phyloP scores from a whole-genome alignment of 2,113 vertebrate genomes.

The Furnarius figulus region DNA sequence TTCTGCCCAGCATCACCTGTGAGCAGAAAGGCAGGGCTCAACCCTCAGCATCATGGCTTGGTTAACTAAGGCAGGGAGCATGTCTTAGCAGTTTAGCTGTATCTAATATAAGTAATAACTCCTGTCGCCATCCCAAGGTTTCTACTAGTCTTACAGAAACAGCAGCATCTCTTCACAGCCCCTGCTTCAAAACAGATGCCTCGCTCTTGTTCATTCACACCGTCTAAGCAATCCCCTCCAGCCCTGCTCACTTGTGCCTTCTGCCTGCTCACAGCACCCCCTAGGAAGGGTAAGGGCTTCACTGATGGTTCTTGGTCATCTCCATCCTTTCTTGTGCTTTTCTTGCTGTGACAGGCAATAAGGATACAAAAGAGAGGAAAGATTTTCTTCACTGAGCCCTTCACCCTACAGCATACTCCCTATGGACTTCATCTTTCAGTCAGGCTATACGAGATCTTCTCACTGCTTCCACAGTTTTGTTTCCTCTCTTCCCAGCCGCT shows the following conservation, averaged over 20 bases:
- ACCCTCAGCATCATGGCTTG: not conserved
- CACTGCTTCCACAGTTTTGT: not conserved
- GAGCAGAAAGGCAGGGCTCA: not conserved
- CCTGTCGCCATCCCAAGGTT: not conserved
- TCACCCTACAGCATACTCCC: not conserved
- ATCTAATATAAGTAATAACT: not conserved
- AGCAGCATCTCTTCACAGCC: not conserved
- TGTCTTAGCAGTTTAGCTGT: not conserved
- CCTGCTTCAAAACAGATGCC: not conserved
- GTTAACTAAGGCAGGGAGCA: not conserved
- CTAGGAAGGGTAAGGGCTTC: rapidly evolving
- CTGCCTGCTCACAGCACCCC: not conserved
- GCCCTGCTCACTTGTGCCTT: not conserved
- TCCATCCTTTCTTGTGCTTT: not conserved
- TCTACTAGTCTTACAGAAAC: not conserved
- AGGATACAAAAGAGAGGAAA: not conserved
- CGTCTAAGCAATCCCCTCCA: not conserved
- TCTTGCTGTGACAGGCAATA: not conserved
- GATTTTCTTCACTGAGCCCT: not conserved
- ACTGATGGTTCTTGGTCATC: not conserved
- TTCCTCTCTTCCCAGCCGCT: not conserved
- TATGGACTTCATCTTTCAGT: not conserved
- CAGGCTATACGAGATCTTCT: not conserved
- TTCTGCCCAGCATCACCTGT: not conserved
- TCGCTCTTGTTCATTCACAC: not conserved